Evolutionary conservation across 2,888 invertebrate genomes (phyloP).

Genomic region (Liopterus haemorrhoidalis): DNA sequence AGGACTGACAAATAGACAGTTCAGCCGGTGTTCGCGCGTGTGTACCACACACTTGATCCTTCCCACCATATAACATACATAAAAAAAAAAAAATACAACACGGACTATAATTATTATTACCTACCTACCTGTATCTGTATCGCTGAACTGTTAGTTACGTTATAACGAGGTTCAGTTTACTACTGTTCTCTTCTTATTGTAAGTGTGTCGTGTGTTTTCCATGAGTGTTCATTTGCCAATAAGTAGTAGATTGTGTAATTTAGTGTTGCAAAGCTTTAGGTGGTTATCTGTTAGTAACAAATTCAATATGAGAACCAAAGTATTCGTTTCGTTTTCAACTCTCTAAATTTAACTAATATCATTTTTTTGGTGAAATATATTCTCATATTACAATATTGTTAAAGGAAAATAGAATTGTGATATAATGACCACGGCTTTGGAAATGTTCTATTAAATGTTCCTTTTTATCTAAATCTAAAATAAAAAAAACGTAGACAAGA

Average conservation of each 20-base stretch:
- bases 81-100: neutral
- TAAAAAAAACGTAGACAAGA: conserved; percentile 21
- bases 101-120: conserved; percentile 7
- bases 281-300: conserved; percentile 23
- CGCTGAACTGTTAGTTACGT: too few species aligned
- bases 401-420: conserved; percentile 22
- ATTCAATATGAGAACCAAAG: conserved; percentile 11
- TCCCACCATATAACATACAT: conserved; percentile 11
- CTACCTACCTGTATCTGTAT: neutral
- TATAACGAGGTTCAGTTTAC: too few species aligned
- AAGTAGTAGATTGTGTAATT: conserved; percentile 21
- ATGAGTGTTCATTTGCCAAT: conserved; percentile 24
- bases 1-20: neutral
- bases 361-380: conserved; percentile 17
- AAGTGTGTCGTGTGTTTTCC: conserved; percentile 26
- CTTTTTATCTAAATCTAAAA: conserved; percentile 22
- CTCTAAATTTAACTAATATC: neutral
- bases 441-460: conserved; percentile 23
- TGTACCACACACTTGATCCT: conserved; percentile 16
- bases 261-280: conserved; percentile 28
- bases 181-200: too few species aligned
- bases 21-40: conserved; percentile 42
- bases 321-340: conserved; percentile 1
- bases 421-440: conserved; percentile 23
- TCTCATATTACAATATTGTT: conserved; percentile 22